Evolutionary conservation across 2,888 invertebrate species (phyloP).

Genomic region (Troglohyphantes excavatus): DNA sequence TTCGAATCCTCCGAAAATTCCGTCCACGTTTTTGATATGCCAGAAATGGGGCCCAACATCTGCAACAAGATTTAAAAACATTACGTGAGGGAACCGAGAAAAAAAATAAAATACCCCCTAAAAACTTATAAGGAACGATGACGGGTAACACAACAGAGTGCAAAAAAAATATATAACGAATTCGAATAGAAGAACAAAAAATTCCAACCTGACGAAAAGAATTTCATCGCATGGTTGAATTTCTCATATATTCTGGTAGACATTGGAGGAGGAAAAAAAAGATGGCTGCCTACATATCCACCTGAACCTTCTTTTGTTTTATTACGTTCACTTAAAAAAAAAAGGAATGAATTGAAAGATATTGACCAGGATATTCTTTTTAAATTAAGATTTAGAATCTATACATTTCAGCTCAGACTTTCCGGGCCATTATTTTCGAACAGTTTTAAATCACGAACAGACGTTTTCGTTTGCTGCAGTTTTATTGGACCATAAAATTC

Average conservation of each 20-base stretch:
- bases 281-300: constrained; percentile 32
- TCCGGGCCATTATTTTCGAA: constrained; percentile 15
- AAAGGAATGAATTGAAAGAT: neutral
- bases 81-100: neutral
- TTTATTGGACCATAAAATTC: constrained; percentile 44
- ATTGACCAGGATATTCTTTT: constrained; percentile 1
- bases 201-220: constrained; percentile 24
- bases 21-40: constrained; percentile 36
- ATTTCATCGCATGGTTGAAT: constrained; percentile 41
- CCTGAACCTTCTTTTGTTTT: constrained; percentile 24
- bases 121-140: neutral
- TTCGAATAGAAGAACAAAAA: neutral
- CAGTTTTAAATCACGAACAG: neutral
- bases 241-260: constrained; percentile 34
- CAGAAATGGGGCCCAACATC: constrained; percentile 43
- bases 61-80: constrained; percentile 51
- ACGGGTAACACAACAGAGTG: neutral
- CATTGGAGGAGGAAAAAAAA: neutral
- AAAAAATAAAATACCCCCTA: constrained; percentile 1
- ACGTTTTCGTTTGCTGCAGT: neutral
- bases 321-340: neutral
- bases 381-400: constrained; percentile 12
- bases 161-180: neutral
- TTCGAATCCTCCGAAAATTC: constrained; percentile 19
- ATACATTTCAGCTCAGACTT: neutral